These are phyloP conservation scores for Melanotaenia maccullochi DNA, from an alignment of 2,797 vertebrate genomes.

Conservation along the genomic window DNA sequence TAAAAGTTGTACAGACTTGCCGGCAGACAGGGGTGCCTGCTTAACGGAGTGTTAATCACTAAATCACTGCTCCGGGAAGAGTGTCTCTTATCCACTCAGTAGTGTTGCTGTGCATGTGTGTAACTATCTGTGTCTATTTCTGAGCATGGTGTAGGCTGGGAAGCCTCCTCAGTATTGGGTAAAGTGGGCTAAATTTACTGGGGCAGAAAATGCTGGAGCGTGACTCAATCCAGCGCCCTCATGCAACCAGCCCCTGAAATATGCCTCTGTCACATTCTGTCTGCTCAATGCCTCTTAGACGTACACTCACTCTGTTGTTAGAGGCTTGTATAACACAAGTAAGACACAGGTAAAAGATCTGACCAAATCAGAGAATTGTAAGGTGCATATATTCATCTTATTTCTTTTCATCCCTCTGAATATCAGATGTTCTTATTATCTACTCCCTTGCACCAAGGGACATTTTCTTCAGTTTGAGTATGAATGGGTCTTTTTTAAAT, in stretches of 20 bases:
- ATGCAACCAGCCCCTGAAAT: constrained; percentile 74
- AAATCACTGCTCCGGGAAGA: constrained; percentile 47
- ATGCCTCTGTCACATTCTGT: constrained; percentile 72
- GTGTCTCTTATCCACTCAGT: constrained; percentile 36
- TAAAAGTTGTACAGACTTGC: constrained; percentile 30
- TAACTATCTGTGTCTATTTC: constrained; percentile 57
- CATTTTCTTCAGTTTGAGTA: constrained; percentile 1
- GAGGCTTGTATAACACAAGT: constrained; percentile 49
- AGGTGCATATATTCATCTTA: constrained; percentile 5
- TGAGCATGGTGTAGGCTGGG: constrained; percentile 39
- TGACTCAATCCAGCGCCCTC: constrained; percentile 76
- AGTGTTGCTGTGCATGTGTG: constrained; percentile 20
- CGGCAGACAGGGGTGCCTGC: constrained; percentile 20
- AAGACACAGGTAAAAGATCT: constrained; percentile 14
- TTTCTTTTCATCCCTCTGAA: constrained; percentile 1
- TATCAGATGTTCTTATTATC: background rate
- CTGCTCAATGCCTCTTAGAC: constrained; percentile 59
- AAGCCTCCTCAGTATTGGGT: constrained; percentile 62
- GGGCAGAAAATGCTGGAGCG: constrained; percentile 81
- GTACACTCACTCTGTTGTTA: constrained; percentile 29
- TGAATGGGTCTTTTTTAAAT: constrained; percentile 25
- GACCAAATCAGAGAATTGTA: constrained; percentile 14
- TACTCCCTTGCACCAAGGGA: background rate
- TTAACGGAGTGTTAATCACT: constrained; percentile 58
- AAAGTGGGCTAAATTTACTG: constrained; percentile 83